Evolutionary conservation across 2,797 vertebrate species (phyloP).

Genomic region (Hylomyscus alleni): DNA sequence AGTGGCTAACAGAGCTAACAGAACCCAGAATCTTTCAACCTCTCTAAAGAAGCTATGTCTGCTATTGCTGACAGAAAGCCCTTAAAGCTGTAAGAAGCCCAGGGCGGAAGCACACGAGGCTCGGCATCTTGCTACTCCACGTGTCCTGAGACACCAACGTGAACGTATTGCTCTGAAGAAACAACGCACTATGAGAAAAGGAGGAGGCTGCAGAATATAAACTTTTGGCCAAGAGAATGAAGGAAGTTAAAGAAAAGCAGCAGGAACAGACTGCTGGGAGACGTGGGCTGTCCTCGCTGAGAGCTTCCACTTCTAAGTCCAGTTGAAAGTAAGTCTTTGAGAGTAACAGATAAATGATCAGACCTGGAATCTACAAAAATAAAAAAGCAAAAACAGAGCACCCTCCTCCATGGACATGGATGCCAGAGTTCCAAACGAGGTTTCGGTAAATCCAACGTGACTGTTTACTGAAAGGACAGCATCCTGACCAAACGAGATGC

Average conservation of each 20-base stretch:
- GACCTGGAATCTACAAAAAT: background rate
- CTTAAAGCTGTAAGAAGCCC: background rate
- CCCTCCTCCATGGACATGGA: background rate
- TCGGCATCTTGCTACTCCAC: background rate
- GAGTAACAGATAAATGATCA: conserved; percentile 15
- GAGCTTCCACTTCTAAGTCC: conserved; percentile 17
- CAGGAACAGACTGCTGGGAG: conserved; percentile 13
- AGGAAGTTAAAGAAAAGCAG: background rate
- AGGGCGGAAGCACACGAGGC: background rate
- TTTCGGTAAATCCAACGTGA: conserved; percentile 39
- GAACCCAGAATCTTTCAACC: background rate
- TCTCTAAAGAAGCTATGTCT: background rate
- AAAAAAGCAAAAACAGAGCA: conserved; percentile 8
- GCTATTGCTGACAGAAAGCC: background rate
- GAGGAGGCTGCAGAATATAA: background rate
- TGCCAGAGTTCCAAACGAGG: conserved; percentile 27
- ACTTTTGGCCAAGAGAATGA: conserved; percentile 8
- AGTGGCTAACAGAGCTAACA: background rate
- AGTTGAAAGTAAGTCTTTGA: conserved; percentile 7
- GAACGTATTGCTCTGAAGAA: background rate
- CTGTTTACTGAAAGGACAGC: background rate
- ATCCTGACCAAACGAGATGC: background rate
- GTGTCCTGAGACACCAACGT: background rate
- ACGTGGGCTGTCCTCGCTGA: background rate
- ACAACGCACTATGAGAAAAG: background rate